Evolutionary conservation across 2,888 invertebrate species (phyloP).

Genomic region (Platypus cylindrus): DNA sequence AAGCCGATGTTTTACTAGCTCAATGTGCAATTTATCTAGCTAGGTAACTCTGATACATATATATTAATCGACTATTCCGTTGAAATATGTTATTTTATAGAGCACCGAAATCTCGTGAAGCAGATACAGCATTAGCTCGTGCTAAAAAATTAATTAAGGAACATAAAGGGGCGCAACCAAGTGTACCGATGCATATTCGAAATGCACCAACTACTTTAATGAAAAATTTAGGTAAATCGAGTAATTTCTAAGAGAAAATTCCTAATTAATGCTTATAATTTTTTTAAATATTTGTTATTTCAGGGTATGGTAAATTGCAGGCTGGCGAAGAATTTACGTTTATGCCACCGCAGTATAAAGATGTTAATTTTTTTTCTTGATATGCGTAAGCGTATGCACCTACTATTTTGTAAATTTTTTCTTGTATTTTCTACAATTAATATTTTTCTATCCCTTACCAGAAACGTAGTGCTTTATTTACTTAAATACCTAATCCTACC

Average conservation of each 20-base stretch:
- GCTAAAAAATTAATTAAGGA: conserved; percentile 49
- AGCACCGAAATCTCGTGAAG: conserved; percentile 60
- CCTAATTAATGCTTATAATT: not conserved
- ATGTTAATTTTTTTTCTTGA: conserved; percentile 44
- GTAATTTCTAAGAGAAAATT: not conserved
- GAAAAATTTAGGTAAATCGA: conserved; percentile 51
- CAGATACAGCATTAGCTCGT: conserved; percentile 36
- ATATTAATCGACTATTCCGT: not conserved
- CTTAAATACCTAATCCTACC: no score
- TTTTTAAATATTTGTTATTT: conserved; percentile 17
- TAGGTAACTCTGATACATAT: conserved; percentile 4
- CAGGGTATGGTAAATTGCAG: conserved; percentile 49
- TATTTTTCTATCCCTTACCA: no score
- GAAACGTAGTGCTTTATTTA: no score
- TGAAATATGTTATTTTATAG: conserved; percentile 24
- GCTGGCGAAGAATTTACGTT: conserved; percentile 46
- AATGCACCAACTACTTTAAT: conserved; percentile 71
- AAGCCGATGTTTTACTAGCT: conserved; percentile 62
- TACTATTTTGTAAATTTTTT: no score
- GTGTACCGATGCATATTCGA: conserved; percentile 64
- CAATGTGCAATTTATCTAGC: conserved; percentile 68
- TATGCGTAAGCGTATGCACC: conserved; percentile 9
- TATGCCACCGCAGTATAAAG: conserved; percentile 55
- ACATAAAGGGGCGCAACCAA: conserved; percentile 55
- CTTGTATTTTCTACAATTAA: no score